Base-by-base conservation (phyloP, 2,888 invertebrate genomes). In the Parapristionchus giblindavisi region DNA sequence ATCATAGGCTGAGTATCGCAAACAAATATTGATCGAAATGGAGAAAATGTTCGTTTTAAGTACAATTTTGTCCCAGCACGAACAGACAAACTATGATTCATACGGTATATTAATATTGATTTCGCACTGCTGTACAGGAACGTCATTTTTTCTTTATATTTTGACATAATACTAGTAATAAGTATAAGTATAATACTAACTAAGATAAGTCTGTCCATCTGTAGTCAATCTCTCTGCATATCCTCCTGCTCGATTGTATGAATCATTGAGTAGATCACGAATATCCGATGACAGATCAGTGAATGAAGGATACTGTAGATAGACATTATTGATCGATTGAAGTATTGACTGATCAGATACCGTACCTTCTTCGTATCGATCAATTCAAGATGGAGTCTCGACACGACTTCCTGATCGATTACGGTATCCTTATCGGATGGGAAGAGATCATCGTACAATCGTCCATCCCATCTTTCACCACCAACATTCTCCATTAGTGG, bases 401-500 rank as follows among this genome's bases (percentile, higher is more conserved):
- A 29, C n/a, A 51, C 66, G 8, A 24, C 32, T 43, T 48, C 43
- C 27, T 8, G 43, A 11, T 32, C 54, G 6, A 17, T 38, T 38
- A 36, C 54, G 38, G 34, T 38, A 34, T 34, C 68, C 34, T 32
- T 36, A 1, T n/a, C 38, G 17, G 27, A 24, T 4, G 14, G 17
- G 36, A 75, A 40, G 27, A 61, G 61, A 17, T 73, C 56, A 34
- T 70, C 52, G n/a, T 82, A 80, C 11, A 86, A 63, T 2, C 78
- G 72, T 63, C 81, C 72, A 70, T 86, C 86, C 77, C 79, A 86
- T 48, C 83, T 79, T 61, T 86, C 86, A 32, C 71, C 61, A 14
- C 85, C 85, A 17, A 78, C 74, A 70, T 83, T 79, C 38, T 85
- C 85, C 80, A 85, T 81, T 4, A 85, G 72, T 17, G 56, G 65